Evolutionary conservation across 2,888 invertebrate genomes (phyloP).

Genomic region (Catotricha subobsoleta): DNA sequence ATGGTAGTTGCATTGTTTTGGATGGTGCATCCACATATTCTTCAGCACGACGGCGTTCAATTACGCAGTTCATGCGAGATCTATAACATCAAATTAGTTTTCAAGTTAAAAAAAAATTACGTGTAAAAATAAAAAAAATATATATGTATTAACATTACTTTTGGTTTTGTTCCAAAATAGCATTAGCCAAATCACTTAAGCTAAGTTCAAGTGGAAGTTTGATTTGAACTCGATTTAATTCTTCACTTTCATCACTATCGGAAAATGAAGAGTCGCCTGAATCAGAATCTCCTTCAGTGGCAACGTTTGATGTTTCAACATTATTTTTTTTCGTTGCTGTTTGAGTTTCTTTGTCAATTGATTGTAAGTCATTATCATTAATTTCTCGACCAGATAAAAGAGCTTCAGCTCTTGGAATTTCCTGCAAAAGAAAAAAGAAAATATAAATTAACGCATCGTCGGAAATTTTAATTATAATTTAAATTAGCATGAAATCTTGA

Average conservation of each 20-base stretch:
- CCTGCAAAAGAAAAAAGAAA: conserved; percentile 17
- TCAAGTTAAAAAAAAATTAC: not conserved
- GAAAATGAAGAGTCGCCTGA: conserved; percentile 34
- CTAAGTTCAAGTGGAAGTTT: conserved; percentile 67
- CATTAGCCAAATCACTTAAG: conserved; percentile 65
- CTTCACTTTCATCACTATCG: conserved; percentile 39
- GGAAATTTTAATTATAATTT: not conserved
- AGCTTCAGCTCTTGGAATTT: conserved; percentile 29
- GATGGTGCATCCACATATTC: conserved; percentile 63
- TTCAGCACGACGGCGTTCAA: conserved; percentile 68
- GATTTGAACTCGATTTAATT: conserved; percentile 37
- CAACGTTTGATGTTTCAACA: conserved; percentile 10
- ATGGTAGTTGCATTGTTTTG: conserved; percentile 42
- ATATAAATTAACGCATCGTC: not conserved
- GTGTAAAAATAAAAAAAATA: not conserved
- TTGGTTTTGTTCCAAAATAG: conserved; percentile 49
- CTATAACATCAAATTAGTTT: conserved; percentile 25
- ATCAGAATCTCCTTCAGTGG: conserved; percentile 29
- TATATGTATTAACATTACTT: conserved; percentile 29
- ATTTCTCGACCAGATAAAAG: conserved; percentile 13
- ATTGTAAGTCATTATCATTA: conserved; percentile 5
- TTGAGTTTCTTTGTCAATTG: conserved; percentile 8
- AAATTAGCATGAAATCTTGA: not conserved
- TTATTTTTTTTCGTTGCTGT: conserved; percentile 13
- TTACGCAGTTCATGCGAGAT: conserved; percentile 79